These are phyloP conservation scores for Acomys russatus DNA, from an alignment of 2,797 vertebrate genomes.

Conservation along the genomic window DNA sequence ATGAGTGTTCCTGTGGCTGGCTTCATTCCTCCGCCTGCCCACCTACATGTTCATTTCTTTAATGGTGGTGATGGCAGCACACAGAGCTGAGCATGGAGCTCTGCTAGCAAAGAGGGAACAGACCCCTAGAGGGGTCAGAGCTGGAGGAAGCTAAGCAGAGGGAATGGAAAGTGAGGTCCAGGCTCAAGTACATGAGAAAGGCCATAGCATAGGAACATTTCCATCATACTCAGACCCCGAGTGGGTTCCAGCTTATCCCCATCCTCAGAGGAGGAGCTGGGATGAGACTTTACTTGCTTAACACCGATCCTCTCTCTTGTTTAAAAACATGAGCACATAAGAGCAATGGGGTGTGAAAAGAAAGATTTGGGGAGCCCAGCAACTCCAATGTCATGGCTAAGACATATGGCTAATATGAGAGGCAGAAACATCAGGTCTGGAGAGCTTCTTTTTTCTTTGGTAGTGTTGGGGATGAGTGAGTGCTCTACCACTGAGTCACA, in stretches of 20 bases:
- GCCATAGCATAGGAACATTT: no score
- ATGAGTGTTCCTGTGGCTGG: rapidly evolving
- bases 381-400: rapidly evolving
- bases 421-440: not conserved
- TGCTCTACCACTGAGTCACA: not conserved
- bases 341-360: not conserved
- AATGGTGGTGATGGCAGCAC: rapidly evolving
- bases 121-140: rapidly evolving
- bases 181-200: not conserved
- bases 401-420: rapidly evolving
- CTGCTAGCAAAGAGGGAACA: rapidly evolving
- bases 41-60: not conserved
- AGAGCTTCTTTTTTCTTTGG: not conserved
- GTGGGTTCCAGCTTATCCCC: rapidly evolving
- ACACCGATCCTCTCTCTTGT: rapidly evolving
- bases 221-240: not conserved
- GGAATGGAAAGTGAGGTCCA: rapidly evolving
- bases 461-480: not conserved
- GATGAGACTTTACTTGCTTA: not conserved
- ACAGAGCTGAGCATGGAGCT: not conserved
- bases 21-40: not conserved
- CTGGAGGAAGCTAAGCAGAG: rapidly evolving
- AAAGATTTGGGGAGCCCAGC: not conserved
- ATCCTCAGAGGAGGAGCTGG: rapidly evolving
- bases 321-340: not conserved